Conservation (phyloP, 2,888 invertebrate species). For the Azorinus chamasolen region DNA sequence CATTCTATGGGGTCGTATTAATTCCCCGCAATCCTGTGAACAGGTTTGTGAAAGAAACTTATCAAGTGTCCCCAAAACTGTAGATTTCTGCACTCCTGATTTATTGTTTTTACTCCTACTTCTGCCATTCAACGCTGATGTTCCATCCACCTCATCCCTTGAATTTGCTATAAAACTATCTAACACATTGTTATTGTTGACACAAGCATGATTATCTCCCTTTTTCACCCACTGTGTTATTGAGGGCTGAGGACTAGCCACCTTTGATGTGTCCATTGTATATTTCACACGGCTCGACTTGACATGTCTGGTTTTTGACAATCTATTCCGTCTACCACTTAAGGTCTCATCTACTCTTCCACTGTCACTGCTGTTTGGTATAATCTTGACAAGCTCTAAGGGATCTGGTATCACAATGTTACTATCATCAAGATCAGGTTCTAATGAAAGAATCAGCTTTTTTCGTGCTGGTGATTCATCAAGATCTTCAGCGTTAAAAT, state of each 20-base stretch:
- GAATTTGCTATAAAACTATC: constrained; percentile 29
- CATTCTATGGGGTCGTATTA: too few relatives aligned
- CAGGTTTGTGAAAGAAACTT: too few relatives aligned
- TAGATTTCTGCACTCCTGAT: too few relatives aligned
- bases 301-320: constrained; percentile 30
- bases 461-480: constrained; percentile 17
- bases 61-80: too few relatives aligned
- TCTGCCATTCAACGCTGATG: background rate
- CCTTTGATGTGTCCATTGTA: constrained; percentile 2
- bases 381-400: background rate
- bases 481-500: background rate
- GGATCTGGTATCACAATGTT: background rate
- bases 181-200: constrained; percentile 14
- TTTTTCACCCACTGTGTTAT: constrained; percentile 47
- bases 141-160: constrained; percentile 41
- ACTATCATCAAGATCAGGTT: constrained; percentile 63
- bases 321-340: constrained; percentile 7
- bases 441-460: constrained; percentile 68
- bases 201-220: constrained; percentile 16
- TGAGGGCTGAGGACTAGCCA: constrained; percentile 31
- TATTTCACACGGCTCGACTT: constrained; percentile 27
- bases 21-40: too few relatives aligned
- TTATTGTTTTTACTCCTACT: too few relatives aligned
- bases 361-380: background rate
- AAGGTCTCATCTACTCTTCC: background rate